These are phyloP conservation scores for Rhingia campestris DNA, from an alignment of 2,888 invertebrate species.

Conservation along the genomic window DNA sequence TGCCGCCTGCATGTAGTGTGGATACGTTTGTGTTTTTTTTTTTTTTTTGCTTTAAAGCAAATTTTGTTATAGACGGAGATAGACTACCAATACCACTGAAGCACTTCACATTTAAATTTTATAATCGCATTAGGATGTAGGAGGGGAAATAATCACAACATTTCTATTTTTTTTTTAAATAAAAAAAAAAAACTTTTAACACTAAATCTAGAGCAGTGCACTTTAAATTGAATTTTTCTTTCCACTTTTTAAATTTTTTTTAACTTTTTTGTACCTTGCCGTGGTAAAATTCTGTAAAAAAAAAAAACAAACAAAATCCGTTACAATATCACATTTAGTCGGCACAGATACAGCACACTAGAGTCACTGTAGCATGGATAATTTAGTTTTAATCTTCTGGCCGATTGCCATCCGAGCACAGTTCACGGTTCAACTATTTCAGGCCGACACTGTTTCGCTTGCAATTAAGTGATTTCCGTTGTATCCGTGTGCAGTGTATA, in stretches of 20 bases:
- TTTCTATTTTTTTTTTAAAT: neutral
- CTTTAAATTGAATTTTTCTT: neutral
- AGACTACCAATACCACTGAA: constrained; percentile 20
- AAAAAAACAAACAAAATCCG: neutral
- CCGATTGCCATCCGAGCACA: constrained; percentile 19
- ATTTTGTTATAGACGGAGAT: neutral
- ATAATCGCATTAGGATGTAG: constrained; percentile 58
- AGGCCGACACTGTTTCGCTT: constrained; percentile 56
- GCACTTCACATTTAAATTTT: constrained; percentile 1
- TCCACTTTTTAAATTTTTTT: neutral
- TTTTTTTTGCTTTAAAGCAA: neutral
- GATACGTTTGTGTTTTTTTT: neutral
- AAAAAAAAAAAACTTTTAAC: neutral
- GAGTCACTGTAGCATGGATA: neutral
- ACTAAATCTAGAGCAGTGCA: constrained; percentile 36
- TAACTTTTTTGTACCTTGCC: constrained; percentile 7
- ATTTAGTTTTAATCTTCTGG: constrained; percentile 27
- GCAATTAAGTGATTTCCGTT: constrained; percentile 57
- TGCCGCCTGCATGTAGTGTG: constrained; percentile 26
- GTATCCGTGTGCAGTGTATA: constrained; percentile 20
- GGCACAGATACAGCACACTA: neutral
- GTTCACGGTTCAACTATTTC: constrained; percentile 64
- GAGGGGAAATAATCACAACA: constrained; percentile 40
- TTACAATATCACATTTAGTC: neutral
- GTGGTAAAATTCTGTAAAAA: constrained; percentile 35